Base-by-base conservation (phyloP, 2,113 vertebrate species). In the Lophura nycthemera region DNA sequence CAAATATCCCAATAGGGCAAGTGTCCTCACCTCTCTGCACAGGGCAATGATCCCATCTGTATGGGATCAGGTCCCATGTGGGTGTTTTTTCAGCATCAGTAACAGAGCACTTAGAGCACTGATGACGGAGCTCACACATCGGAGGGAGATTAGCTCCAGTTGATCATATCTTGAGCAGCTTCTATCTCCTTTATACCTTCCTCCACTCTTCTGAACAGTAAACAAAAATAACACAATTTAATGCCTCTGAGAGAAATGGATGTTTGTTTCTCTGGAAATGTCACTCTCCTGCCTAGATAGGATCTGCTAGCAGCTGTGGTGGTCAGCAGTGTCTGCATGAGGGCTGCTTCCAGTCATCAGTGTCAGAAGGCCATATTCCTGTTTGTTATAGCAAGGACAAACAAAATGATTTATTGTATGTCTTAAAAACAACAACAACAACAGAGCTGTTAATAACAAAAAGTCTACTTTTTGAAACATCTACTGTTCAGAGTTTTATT, bases 131-230 rank as follows among this genome's bases (percentile, higher is more conserved):
- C 64, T 89, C 0, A 0, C 13, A 59, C 11, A 1, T 17, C 2
- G 1, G 52, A 83, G 85, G 66, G 65, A 72, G 89, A 92, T 91
- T 61, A 89, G 17, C 66, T 81, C 42, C 57, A 47, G 66, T 2
- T 91, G 89, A 84, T 93, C 19, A 3, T 89, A 91, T 92, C 89
- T 93, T 22, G 12, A 47, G 32, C 47, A 57, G 57, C 47, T 84
- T 71, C 52, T 89, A 40, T 78, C 77, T 83, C 52, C 36, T 66
- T 66, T 47, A 42, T 66, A 34, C n/a, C 10, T 83, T 43, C 27
- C 36, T 71, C 4, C 4, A 4, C 10, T 77, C 22, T 34, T 34
- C 21, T 42, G 42, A 71, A 67, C 8, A 34, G 47, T 66, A 84
- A 88, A 63, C 24, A 81, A 38, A 56, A 66, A 36, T 6, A 70